Evolutionary conservation across 2,797 vertebrate species (phyloP).

Genomic region (Pelochelys cantorii): DNA sequence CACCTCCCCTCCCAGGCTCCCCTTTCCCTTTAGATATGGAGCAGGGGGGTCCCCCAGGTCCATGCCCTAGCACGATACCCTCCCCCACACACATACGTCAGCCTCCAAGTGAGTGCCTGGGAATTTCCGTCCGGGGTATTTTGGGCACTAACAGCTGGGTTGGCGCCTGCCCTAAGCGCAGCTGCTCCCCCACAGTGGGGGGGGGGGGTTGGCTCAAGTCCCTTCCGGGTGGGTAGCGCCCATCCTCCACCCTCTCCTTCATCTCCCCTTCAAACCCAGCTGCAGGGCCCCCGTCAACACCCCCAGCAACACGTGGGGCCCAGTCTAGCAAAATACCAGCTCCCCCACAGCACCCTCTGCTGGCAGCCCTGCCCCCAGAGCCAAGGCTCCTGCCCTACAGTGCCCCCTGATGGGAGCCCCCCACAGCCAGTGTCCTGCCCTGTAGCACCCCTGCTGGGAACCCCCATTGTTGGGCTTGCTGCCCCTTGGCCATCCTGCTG

Average conservation of each 20-base stretch:
- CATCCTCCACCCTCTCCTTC: neutral
- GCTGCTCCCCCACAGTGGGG: neutral
- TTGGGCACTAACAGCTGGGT: neutral
- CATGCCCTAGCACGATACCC: neutral
- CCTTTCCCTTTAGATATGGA: neutral
- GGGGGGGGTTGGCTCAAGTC: neutral
- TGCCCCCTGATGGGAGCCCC: no score
- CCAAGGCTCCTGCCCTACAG: no score
- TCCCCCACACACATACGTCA: neutral
- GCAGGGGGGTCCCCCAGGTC: no score
- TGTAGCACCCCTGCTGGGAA: no score
- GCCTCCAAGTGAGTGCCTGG: neutral
- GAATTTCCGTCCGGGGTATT: neutral
- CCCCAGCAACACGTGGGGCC: neutral
- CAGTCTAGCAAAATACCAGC: no score
- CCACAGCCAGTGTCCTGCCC: no score
- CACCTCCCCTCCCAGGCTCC: no score
- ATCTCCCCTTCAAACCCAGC: neutral
- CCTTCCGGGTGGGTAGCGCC: neutral
- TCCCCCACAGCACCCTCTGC: accelerated
- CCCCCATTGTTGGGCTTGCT: no score
- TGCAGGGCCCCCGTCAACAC: neutral
- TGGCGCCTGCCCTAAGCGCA: neutral
- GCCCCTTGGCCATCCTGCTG: no score
- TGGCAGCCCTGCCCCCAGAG: neutral